Conservation (phyloP, 1,140 invertebrate species). For the Papilio xuthus region DNA sequence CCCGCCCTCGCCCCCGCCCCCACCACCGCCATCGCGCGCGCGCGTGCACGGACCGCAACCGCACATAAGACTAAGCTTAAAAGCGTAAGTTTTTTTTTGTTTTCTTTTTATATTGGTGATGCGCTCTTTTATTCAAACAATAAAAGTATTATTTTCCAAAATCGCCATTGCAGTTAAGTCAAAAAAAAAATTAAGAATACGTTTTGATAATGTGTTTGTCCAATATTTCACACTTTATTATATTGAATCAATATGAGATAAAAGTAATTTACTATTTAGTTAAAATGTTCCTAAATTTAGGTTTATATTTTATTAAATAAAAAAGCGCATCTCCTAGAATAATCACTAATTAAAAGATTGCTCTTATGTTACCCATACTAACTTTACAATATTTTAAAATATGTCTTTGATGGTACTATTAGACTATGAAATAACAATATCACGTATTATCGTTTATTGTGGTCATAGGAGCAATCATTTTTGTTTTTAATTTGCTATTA, state of each 20-base stretch:
- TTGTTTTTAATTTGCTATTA: conserved; percentile 44
- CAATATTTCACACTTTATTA: too few species aligned
- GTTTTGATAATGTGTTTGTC: too few species aligned
- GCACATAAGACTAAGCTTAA: conserved; percentile 67
- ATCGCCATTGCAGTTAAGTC: too few species aligned
- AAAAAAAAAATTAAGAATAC: too few species aligned
- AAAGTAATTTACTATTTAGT: too few species aligned
- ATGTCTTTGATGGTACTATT: neutral
- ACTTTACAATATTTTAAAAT: neutral
- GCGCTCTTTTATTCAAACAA: neutral
- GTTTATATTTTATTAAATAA: neutral
- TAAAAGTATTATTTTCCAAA: too few species aligned
- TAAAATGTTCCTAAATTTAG: too few species aligned
- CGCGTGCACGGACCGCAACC: conserved; percentile 39
- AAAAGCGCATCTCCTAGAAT: neutral
- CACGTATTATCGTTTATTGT: neutral
- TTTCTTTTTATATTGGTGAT: conserved; percentile 5
- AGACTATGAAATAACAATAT: neutral
- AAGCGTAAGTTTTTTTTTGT: conserved; percentile 68
- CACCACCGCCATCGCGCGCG: conserved; percentile 62
- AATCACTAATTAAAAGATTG: conserved; percentile 14
- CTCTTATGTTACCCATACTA: conserved; percentile 16
- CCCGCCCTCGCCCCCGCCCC: conserved; percentile 44
- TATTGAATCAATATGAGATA: too few species aligned
- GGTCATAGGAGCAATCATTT: conserved; percentile 22